Conservation (phyloP, 2,113 vertebrate species). For the Corvus cornix region DNA sequence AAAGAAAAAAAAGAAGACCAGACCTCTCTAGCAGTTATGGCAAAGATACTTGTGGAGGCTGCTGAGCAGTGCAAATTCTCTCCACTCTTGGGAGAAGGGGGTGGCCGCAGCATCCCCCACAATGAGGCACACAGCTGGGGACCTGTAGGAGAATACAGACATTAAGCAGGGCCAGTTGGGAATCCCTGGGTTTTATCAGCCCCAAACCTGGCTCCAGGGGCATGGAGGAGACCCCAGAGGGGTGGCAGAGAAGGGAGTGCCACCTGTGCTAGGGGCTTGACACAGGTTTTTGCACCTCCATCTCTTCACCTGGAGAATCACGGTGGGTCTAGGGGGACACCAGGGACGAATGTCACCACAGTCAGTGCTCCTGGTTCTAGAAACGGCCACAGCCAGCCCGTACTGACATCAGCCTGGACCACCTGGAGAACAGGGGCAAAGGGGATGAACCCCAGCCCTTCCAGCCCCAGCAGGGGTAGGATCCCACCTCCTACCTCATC, state of each 20-base stretch:
- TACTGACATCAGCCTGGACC: fast-evolving
- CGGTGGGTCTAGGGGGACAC: fast-evolving
- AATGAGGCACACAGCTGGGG: fast-evolving
- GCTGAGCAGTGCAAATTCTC: constrained; percentile 18
- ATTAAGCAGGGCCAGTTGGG: neutral
- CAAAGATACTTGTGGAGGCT: neutral
- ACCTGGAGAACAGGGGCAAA: fast-evolving
- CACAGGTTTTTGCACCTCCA: neutral
- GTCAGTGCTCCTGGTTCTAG: neutral
- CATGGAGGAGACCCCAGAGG: neutral
- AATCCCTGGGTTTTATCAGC: neutral
- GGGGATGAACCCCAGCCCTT: neutral
- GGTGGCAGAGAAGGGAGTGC: neutral
- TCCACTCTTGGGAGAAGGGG: neutral
- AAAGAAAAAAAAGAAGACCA: too few relatives aligned
- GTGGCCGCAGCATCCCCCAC: fast-evolving
- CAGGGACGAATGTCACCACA: fast-evolving
- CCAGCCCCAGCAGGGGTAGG: fast-evolving
- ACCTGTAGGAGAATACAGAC: neutral
- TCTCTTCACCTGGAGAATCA: neutral
- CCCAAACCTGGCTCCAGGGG: neutral
- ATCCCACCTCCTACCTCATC: neutral
- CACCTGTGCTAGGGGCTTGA: fast-evolving
- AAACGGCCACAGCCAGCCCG: fast-evolving
- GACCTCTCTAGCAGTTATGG: neutral